These are phyloP conservation scores for Chelonus insularis DNA, from an alignment of 1,140 invertebrate species.

Conservation along the genomic window DNA sequence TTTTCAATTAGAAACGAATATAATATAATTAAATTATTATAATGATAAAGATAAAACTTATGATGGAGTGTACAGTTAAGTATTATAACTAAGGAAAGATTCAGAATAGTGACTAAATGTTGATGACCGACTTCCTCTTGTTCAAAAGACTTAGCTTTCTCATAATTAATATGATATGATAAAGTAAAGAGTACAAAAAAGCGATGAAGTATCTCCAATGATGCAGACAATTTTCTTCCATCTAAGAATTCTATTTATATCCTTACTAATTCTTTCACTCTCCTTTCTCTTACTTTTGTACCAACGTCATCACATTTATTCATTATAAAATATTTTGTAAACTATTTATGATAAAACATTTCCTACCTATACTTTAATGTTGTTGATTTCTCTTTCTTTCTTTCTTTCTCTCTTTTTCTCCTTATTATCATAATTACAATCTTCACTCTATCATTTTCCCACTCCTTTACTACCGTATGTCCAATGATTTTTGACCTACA, in stretches of 20 bases:
- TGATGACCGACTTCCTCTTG: conserved; percentile 8
- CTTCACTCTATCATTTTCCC: not conserved
- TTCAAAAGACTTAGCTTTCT: conserved; percentile 32
- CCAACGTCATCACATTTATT: not conserved
- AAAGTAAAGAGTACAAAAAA: not conserved
- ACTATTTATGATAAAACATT: too few species aligned
- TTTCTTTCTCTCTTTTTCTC: too few species aligned
- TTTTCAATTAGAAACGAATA: too few species aligned
- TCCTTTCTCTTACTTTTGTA: not conserved
- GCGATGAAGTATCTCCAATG: not conserved
- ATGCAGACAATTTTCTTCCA: not conserved
- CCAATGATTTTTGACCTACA: conserved; percentile 46
- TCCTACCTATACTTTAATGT: too few species aligned
- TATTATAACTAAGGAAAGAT: not conserved
- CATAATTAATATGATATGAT: conserved; percentile 30
- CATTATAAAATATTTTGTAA: too few species aligned
- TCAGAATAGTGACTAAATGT: conserved; percentile 3
- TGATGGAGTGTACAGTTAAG: too few species aligned
- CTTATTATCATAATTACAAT: too few species aligned
- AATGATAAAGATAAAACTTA: too few species aligned
- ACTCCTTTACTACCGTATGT: conserved; percentile 8
- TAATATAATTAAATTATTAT: too few species aligned
- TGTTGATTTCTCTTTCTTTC: too few species aligned
- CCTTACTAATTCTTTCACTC: not conserved
- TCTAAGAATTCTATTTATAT: not conserved